These are phyloP conservation scores for Sarcophaga subvicina DNA, from an alignment of 2,888 invertebrate species.

Conservation along the genomic window DNA sequence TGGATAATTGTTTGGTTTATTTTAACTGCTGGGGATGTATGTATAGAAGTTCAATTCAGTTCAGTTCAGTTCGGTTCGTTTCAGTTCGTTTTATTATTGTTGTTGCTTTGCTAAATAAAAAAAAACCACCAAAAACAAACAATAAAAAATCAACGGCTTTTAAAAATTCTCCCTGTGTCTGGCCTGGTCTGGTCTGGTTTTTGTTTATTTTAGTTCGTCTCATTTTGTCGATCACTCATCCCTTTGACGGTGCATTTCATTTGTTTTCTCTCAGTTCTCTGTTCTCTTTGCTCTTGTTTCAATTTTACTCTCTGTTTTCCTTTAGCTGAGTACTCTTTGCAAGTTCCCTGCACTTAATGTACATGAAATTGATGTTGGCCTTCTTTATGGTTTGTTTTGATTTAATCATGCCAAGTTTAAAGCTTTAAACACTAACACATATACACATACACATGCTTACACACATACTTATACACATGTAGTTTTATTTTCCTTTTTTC, in stretches of 20 bases:
- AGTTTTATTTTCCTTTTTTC: conserved; percentile 17
- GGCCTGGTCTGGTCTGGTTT: conserved; percentile 31
- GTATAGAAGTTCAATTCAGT: conserved; percentile 3
- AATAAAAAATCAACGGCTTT: neutral
- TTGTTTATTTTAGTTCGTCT: conserved; percentile 30
- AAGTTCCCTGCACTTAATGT: neutral
- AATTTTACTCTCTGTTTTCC: neutral
- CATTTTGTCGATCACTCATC: conserved; percentile 54
- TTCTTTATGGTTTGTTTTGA: conserved; percentile 20
- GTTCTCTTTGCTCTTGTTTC: neutral
- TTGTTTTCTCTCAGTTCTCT: neutral
- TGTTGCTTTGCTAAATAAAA: conserved; percentile 4
- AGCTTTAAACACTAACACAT: conserved; percentile 17
- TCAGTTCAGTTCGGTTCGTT: conserved; percentile 35
- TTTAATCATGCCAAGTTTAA: conserved; percentile 58
- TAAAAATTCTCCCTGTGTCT: conserved; percentile 35
- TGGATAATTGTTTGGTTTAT: conserved; percentile 6
- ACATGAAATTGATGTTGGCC: conserved; percentile 9
- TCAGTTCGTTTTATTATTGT: conserved; percentile 25
- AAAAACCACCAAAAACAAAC: conserved; percentile 22
- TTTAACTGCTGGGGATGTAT: conserved; percentile 21
- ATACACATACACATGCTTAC: conserved; percentile 13
- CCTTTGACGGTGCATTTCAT: conserved; percentile 10
- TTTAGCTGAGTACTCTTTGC: neutral
- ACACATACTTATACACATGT: conserved; percentile 14